phyloP scores from a whole-genome alignment of 2,797 vertebrate species.

The Picus viridis region DNA sequence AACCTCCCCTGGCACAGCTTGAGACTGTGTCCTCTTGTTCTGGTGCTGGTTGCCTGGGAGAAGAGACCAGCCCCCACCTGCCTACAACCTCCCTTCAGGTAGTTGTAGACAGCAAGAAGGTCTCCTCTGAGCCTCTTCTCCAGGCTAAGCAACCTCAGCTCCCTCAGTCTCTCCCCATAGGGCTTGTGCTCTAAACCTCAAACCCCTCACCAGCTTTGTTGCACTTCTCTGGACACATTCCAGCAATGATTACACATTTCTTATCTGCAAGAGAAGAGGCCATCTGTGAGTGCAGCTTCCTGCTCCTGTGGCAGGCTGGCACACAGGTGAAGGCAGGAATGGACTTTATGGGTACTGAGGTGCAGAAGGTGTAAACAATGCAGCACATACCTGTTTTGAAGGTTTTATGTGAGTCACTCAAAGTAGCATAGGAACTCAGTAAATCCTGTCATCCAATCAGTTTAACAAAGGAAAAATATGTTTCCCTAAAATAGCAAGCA shows the following conservation, averaged over 20 bases:
- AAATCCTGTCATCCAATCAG: conserved; percentile 31
- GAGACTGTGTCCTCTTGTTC: no score
- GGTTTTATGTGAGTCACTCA: not conserved
- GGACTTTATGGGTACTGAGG: not conserved
- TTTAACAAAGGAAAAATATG: conserved; percentile 43
- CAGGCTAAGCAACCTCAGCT: no score
- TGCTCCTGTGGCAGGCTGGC: not conserved
- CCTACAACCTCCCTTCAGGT: no score
- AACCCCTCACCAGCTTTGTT: no score
- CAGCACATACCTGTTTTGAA: not conserved
- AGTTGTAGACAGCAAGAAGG: no score
- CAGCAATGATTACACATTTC: not conserved
- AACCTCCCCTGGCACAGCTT: no score
- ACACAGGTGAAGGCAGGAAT: not conserved
- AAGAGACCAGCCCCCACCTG: no score
- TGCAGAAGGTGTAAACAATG: not conserved
- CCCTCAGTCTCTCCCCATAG: no score
- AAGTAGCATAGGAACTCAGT: not conserved
- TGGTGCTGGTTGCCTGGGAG: no score
- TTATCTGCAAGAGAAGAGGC: not conserved
- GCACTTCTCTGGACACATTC: no score
- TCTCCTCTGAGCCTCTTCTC: no score
- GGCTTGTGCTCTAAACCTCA: no score
- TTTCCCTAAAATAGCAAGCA: conserved; percentile 51
- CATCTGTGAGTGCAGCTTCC: not conserved